Base-by-base conservation (phyloP, 2,888 invertebrate species). In the Pterostichus niger region DNA sequence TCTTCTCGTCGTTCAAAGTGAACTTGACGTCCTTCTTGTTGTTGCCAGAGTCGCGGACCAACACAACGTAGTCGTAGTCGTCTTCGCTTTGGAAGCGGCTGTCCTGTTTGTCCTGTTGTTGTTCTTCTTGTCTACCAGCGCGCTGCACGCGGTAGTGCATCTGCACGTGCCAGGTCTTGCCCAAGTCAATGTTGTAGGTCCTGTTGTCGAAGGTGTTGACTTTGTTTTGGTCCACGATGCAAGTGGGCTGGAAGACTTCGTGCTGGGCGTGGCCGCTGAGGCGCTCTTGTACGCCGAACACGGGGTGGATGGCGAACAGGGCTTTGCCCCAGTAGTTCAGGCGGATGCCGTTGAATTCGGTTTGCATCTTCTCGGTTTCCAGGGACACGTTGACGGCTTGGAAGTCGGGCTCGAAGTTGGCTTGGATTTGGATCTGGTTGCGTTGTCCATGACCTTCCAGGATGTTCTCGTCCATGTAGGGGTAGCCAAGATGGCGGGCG, bases 191-290 rank as follows among this genome's bases (percentile, higher is more conserved):
- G 10, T 92, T 90, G 87, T 93, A 94, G 44, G 91, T 90, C 56
- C 91, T 92, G 87, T 93, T 92, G 89, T 95, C 94, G 89, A 95
- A 95, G 0, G 95, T 95, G 85, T 89, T 91, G 75, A 92, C 91
- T 77, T 89, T 89, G 73, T 89, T 91, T 40, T 91, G 90, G 85
- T 95, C 94, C 56, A 95, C 88, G 4, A 92, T 90, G 87, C 95
- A 95, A 86, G 90, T 91, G 64, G 92, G 93, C 87, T 90, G 90
- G 88, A 90, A 92, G 85, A 92, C 91, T 84, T 90, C 87, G 59
- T 46, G 13, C 24, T 85, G 84, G n/a, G 85, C 77, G 81, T 87
- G 83, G 11, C 86, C 86, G 40, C 84, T 76, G 9, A 89, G 15
- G 87, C 89, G 91, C 88, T 85, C 86, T 61, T 35, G 85, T 33